Base-by-base conservation (phyloP, 1,140 invertebrate species). In the Cecropterus lyciades region DNA sequence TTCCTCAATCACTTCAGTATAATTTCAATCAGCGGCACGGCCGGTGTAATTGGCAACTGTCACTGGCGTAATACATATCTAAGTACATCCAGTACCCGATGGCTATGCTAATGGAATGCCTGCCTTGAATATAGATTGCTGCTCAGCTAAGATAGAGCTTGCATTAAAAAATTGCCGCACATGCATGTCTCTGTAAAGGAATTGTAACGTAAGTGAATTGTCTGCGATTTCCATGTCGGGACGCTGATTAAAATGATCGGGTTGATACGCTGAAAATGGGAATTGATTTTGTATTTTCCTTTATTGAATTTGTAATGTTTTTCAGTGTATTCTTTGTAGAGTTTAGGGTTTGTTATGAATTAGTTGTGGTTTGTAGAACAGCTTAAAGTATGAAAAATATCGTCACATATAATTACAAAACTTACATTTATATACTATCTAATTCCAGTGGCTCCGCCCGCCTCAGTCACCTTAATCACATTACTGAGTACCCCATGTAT, bases 1-100 rank as follows among this genome's bases (percentile, higher is more conserved):
- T 40, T 67, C 60, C 68, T 75, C 78, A 77, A 83, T 79, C 76
- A 73, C 66, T 64, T 67, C 59, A 59, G 71, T 83, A 75, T 74
- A 79, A 79, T 82, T 83, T 80, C 77, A 77, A 80, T 83, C 76
- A 76, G 68, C 67, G 60, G 73, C 76, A 73, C 71, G 67, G 65
- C 67, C 72, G 69, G 46, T 57, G 70, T 79, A 77, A 83, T 83
- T 79, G 73, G 57, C 64, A 70, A 71, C 68, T 70, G 69, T 77
- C 74, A 71, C 71, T 71, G 56, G 55, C 62, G 59, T 65, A 67
- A 68, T 65, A 67, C 60, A 65, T 51, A 59, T 56, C 64, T 65
- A 48, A 65, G 51, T 42, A 45, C 37, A 56, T 24, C 16, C 15
- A 51, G 20, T 53, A 14, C 20, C 13, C 46, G n/a, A 14, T 9